Base-by-base conservation (phyloP, 2,113 vertebrate genomes). In the Murina feae region DNA sequence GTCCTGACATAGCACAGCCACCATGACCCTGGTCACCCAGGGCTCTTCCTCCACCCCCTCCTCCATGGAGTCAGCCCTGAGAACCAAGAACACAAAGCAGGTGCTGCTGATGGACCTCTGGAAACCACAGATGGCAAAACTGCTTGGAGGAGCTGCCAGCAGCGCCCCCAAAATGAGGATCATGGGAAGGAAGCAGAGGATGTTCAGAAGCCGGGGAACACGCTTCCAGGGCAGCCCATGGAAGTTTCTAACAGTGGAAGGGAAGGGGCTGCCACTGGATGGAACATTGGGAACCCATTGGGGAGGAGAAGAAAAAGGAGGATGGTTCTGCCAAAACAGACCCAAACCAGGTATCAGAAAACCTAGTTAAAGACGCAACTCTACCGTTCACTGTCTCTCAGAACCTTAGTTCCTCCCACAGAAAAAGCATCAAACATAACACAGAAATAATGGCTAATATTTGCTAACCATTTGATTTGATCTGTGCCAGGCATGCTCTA, bases 321-420 rank as follows among this genome's bases (percentile, higher is more conserved):
- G 5, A 84, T 69, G 69, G 72, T 84, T 75, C 58, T 39, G 69
- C 32, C 72, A 93, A 86, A 93, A 91, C 0, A 49, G 51, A 92
- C 20, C 65, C 6, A 1, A 14, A 51, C 3, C 1, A n/a, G 18
- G 4, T 72, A 47, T 42, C 58, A 78, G 79, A 74, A 93, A 82
- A 69, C 14, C 20, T 23, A 4, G 9, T 10, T 79, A 9, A 51
- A 89, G 42, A 71, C 32, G 30, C 63, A 32, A 17, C 14, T 25
- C 39, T 71, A 39, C 78, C 60, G 39, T 68, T 74, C 47, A 58
- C 6, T 84, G 74, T 21, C 53, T 47, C 83, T 82, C 91, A 60
- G 30, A 89, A 79, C 35, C 51, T 21, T 7, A n/a, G 49, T 42
- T 82, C 68, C 21, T 83, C 6, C 1, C 17, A 30, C 20, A 44